phyloP scores from a whole-genome alignment of 1,140 invertebrate species.

The Sarcophaga peregrina region DNA sequence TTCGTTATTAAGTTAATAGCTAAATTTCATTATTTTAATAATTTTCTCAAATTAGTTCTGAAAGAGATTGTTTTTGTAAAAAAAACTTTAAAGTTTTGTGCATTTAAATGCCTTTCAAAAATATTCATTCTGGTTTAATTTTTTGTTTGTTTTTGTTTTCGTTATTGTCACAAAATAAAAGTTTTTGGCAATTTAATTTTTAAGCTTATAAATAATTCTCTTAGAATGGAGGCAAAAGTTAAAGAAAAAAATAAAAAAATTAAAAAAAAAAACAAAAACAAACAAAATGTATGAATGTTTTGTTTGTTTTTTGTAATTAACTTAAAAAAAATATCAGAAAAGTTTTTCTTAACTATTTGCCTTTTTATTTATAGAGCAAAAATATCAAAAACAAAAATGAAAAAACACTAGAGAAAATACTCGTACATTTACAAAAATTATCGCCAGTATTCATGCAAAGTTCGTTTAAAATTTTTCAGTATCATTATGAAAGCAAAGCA shows the following conservation, averaged over 20 bases:
- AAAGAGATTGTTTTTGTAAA: not conserved
- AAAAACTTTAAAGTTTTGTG: constrained; percentile 1
- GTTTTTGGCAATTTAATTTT: not conserved
- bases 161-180: not conserved
- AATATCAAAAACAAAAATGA: not conserved
- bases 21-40: not conserved
- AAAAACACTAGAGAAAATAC: not conserved
- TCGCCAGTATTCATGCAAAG: not conserved
- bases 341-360: constrained; percentile 36
- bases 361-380: constrained; percentile 22
- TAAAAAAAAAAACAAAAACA: too few species aligned
- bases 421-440: not conserved
- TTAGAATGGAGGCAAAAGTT: not conserved
- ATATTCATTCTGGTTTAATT: not conserved
- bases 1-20: not conserved
- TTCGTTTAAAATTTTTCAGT: not conserved
- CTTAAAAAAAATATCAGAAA: constrained; percentile 25
- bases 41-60: not conserved
- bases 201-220: constrained; percentile 20
- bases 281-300: not conserved
- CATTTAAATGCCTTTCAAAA: constrained; percentile 4
- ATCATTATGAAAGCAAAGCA: not conserved
- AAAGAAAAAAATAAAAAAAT: too few species aligned
- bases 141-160: not conserved
- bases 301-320: constrained; percentile 36